Percentiles rank a stretch among this genome's conserved stretches.
Evolutionary conservation across 2,113 vertebrate species (phyloP).

Genomic region (Equus quagga): DNA sequence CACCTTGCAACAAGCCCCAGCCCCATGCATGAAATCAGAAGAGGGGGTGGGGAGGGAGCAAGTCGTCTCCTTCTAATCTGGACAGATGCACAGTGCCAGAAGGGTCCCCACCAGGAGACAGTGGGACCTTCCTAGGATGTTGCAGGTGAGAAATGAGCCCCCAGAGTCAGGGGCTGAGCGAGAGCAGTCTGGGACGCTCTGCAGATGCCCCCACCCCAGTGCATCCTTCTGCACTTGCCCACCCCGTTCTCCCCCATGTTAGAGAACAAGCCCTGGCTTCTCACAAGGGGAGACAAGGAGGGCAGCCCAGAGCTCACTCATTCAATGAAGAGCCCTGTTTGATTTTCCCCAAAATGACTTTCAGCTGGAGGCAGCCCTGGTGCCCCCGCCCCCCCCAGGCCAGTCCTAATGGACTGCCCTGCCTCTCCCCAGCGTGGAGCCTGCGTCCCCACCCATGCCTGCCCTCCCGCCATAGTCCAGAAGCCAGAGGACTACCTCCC

Average conservation of each 20-base stretch:
- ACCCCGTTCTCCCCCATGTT: not conserved
- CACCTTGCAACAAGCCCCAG: not conserved
- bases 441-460: too few species aligned
- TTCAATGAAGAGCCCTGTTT: not conserved
- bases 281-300: not conserved
- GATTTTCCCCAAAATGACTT: constrained; percentile 7
- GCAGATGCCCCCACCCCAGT: not conserved
- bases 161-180: not conserved
- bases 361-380: not conserved
- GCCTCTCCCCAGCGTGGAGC: too few species aligned
- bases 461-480: not conserved
- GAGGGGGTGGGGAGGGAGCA: not conserved
- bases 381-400: not conserved
- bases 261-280: not conserved
- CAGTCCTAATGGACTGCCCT: not conserved
- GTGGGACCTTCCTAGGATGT: not conserved
- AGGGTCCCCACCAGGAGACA: constrained; percentile 66
- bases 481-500: not conserved
- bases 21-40: not conserved
- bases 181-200: not conserved
- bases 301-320: not conserved
- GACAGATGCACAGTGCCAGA: not conserved
- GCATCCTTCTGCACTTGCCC: not conserved
- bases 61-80: not conserved
- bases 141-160: not conserved